Conservation (phyloP, 1,140 invertebrate species). For the Probaryconus sp. region DNA sequence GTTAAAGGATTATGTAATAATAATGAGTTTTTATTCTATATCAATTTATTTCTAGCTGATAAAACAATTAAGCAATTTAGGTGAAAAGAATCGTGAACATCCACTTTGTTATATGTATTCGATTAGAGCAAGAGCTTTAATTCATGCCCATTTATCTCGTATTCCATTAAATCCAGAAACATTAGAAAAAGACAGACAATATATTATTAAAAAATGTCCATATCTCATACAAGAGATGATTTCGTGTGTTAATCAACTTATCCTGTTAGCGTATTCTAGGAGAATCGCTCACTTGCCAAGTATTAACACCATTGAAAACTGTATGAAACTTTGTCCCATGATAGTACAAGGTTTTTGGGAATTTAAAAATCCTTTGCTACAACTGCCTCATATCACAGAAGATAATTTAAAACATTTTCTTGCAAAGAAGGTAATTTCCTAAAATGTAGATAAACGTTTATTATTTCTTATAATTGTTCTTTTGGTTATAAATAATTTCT, state of each 20-base stretch:
- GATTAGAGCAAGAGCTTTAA: slow-evolving; percentile 95
- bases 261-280: slow-evolving; percentile 93
- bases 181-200: slow-evolving; percentile 90
- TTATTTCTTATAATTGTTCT: too few relatives aligned
- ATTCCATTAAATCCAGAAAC: slow-evolving; percentile 88
- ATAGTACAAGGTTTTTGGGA: slow-evolving; percentile 98
- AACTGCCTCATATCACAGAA: slow-evolving; percentile 96
- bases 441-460: too few relatives aligned
- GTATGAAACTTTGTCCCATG: slow-evolving; percentile 98
- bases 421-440: slow-evolving; percentile 85
- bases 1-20: too few relatives aligned
- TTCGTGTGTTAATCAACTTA: slow-evolving; percentile 94
- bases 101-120: slow-evolving; percentile 97
- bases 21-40: neutral
- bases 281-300: slow-evolving; percentile 89
- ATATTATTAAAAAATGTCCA: slow-evolving; percentile 95
- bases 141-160: slow-evolving; percentile 95
- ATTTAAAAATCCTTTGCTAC: slow-evolving; percentile 93
- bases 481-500: slow-evolving; percentile 26
- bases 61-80: slow-evolving; percentile 91
- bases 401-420: slow-evolving; percentile 95
- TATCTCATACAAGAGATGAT: slow-evolving; percentile 99
- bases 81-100: slow-evolving; percentile 96
- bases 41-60: slow-evolving; percentile 84
- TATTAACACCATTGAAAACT: slow-evolving; percentile 97